phyloP scores from a whole-genome alignment of 2,888 invertebrate genomes.

The Ophioninae sp. region DNA sequence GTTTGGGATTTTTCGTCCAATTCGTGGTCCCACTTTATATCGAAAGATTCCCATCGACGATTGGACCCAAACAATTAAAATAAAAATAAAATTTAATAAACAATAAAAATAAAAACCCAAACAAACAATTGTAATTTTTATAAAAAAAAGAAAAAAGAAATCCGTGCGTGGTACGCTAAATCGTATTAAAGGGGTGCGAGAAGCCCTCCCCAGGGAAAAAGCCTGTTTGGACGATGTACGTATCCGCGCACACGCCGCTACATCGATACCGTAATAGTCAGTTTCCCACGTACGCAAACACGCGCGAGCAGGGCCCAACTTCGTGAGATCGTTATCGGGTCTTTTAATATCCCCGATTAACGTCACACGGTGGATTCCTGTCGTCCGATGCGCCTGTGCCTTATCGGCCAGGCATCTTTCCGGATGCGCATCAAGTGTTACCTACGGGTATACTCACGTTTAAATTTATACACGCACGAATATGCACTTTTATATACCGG shows the following conservation, averaged over 20 bases:
- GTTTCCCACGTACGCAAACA: background rate
- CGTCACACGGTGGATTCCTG: constrained; percentile 36
- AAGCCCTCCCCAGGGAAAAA: background rate
- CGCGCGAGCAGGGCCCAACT: constrained; percentile 3
- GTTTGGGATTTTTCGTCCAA: too few species aligned
- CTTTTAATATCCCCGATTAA: constrained; percentile 57
- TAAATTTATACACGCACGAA: background rate
- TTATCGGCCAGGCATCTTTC: constrained; percentile 31
- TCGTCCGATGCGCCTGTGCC: constrained; percentile 20
- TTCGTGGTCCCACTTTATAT: background rate
- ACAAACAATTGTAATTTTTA: too few species aligned
- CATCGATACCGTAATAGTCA: background rate
- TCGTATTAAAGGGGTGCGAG: background rate
- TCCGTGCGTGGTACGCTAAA: background rate
- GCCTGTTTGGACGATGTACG: background rate
- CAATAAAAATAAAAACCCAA: too few species aligned
- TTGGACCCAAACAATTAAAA: too few species aligned
- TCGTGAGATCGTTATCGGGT: constrained; percentile 45
- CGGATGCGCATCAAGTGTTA: constrained; percentile 36
- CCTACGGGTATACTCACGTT: constrained; percentile 9
- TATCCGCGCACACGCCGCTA: background rate
- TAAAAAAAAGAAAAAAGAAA: background rate
- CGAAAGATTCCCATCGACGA: background rate
- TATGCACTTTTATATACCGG: background rate
- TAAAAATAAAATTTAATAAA: too few species aligned